Base-by-base conservation (phyloP, 2,888 invertebrate genomes). In the Heliconius sara region DNA sequence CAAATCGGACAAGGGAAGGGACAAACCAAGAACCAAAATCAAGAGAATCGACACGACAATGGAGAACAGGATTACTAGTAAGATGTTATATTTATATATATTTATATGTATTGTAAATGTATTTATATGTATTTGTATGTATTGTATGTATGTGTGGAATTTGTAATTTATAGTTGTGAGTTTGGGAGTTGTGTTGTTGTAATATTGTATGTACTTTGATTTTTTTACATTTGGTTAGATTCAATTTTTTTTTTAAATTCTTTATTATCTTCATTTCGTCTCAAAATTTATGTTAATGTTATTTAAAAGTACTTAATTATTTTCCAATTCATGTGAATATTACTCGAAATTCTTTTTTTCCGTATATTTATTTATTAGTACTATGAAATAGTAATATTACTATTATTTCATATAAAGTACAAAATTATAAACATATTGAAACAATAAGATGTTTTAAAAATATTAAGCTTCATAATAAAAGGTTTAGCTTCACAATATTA, bases 1-100 rank as follows among this genome's bases (percentile, higher is more conserved):
- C 94, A 95, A 85, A 95, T 95, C 85, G 95, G 95, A 0, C 95
- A 95, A 83, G 93, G 91, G 67, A 92, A 96, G 84, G 91, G 97
- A 3, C 95, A 86, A 76, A 68, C 79, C 78, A 85, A 84, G 71
- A 84, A 81, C 80, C 87, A 85, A 65, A 88, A 86, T 60, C 83
- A 83, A 34, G 76, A 81, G 86, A 96, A 52, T 91, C 86, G 85
- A 19, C 91, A 93, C 83, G 90, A 95, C 89, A 94, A 95, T 87
- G 95, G 94, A 25, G 94, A 93, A 47, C 89, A 92, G 86, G 95
- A 95, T 77, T 94, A 93, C 92, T 95, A 95, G 94, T 94, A 94
- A 95, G 94, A 78, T 65, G 70, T 74, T 34, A 22, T 25, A 60
- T 65, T 27, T 79, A 65, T 63, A 60, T 43, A 65, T 43, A 71